phyloP scores from a whole-genome alignment of 2,113 vertebrate genomes.

The Halcyon malimbica region DNA sequence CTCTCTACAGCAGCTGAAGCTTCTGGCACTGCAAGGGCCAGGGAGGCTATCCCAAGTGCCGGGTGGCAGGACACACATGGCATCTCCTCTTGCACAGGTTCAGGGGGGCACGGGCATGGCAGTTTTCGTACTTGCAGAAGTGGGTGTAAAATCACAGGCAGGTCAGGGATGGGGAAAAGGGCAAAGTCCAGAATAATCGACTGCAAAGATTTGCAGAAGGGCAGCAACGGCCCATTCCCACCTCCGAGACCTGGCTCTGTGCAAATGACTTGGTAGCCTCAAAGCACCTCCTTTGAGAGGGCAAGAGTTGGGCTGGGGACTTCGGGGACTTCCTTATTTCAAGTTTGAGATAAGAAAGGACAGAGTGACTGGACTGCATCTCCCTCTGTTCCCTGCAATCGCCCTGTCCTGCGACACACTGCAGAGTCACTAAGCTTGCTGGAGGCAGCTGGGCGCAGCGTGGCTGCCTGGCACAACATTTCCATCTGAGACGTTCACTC shows the following conservation, averaged over 20 bases:
- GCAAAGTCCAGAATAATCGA: neutral
- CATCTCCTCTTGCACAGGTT: neutral
- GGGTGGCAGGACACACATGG: neutral
- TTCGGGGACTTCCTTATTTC: neutral
- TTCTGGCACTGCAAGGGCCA: neutral
- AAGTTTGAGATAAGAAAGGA: neutral
- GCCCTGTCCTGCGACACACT: neutral
- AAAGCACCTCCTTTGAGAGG: neutral
- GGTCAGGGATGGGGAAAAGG: neutral
- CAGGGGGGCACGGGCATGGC: rapidly evolving
- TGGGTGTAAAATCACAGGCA: neutral
- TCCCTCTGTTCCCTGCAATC: neutral
- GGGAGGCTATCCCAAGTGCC: neutral
- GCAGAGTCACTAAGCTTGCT: slow-evolving; percentile 7
- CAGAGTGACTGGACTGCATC: neutral
- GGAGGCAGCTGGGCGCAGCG: neutral
- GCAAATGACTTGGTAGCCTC: neutral
- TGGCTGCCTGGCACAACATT: slow-evolving; percentile 25
- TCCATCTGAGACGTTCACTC: neutral
- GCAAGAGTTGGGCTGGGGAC: neutral
- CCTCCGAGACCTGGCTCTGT: neutral
- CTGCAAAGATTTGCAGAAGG: neutral
- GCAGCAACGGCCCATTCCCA: neutral
- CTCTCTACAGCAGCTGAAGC: neutral
- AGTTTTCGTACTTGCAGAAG: neutral